Evolutionary conservation across 2,113 vertebrate genomes (phyloP).

Genomic region (Cochlearius cochlearius): DNA sequence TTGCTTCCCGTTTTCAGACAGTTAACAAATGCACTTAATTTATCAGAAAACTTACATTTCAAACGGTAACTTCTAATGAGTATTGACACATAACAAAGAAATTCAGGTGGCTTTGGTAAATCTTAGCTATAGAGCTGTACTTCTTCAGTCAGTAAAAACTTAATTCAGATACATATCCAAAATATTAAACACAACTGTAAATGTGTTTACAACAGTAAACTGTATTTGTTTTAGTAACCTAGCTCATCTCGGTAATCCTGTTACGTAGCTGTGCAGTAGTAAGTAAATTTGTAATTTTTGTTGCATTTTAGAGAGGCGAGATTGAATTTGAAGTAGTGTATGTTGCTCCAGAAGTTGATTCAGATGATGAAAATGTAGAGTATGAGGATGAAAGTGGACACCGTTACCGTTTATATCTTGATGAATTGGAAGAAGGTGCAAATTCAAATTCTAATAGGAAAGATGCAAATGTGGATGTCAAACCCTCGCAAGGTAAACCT

Average conservation of each 20-base stretch:
- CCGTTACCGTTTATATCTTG: conserved; percentile 94
- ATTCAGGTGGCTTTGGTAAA: not conserved
- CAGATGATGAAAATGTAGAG: conserved; percentile 97
- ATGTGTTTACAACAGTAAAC: not conserved
- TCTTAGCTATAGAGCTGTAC: not conserved
- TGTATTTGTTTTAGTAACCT: not conserved
- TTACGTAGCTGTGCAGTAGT: not conserved
- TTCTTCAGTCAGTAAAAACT: not conserved
- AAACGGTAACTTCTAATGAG: too few relatives aligned
- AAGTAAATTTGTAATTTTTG: not conserved
- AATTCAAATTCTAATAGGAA: conserved; percentile 71
- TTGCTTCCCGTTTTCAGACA: not conserved
- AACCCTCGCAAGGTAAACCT: conserved; percentile 76
- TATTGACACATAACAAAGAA: not conserved
- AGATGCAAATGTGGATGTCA: conserved; percentile 72
- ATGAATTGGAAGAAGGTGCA: conserved; percentile 87
- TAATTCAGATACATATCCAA: not conserved
- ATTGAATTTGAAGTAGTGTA: conserved; percentile 99
- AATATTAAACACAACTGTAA: not conserved
- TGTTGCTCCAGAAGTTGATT: conserved; percentile 97
- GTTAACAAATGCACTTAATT: not conserved
- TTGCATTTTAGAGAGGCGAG: conserved; percentile 85
- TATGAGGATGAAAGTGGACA: conserved; percentile 97
- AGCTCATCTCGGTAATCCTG: not conserved
- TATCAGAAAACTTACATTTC: not conserved